Evolutionary conservation across 2,888 invertebrate genomes (phyloP).

Genomic region (Yponomeuta malinellus): DNA sequence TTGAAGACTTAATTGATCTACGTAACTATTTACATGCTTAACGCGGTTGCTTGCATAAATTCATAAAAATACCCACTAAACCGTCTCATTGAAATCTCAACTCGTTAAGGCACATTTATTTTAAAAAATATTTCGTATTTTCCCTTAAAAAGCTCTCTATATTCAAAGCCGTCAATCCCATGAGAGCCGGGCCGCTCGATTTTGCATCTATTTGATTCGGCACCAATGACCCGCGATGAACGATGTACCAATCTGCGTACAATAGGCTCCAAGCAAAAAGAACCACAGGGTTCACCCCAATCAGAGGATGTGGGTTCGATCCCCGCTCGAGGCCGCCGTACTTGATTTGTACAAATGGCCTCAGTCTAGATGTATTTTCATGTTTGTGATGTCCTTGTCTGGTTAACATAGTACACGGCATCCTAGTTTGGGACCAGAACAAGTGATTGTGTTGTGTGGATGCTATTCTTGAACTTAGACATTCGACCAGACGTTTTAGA

Average conservation of each 20-base stretch:
- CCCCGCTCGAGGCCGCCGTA: too few relatives aligned
- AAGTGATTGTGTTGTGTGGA: too few relatives aligned
- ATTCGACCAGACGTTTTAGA: too few relatives aligned
- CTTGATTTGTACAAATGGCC: too few relatives aligned
- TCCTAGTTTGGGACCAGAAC: too few relatives aligned
- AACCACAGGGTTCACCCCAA: not conserved
- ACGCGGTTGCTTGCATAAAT: too few relatives aligned
- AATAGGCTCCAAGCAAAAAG: not conserved
- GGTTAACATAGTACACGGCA: too few relatives aligned
- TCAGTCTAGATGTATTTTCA: too few relatives aligned
- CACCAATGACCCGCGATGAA: constrained; percentile 16
- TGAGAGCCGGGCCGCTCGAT: constrained; percentile 6
- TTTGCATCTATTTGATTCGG: constrained; percentile 13
- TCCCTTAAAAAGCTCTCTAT: constrained; percentile 13
- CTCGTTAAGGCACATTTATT: not conserved
- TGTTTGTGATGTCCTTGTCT: too few relatives aligned
- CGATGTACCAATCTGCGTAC: constrained; percentile 9
- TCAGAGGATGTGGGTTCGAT: not conserved
- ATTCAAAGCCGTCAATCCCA: constrained; percentile 13
- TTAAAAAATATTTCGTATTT: not conserved
- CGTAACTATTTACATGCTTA: too few relatives aligned
- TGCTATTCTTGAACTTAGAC: too few relatives aligned
- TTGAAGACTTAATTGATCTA: too few relatives aligned
- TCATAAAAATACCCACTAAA: not conserved
- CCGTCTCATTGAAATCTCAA: not conserved